Conservation (phyloP, 2,113 vertebrate species). For the Potamarius usumacintae region DNA sequence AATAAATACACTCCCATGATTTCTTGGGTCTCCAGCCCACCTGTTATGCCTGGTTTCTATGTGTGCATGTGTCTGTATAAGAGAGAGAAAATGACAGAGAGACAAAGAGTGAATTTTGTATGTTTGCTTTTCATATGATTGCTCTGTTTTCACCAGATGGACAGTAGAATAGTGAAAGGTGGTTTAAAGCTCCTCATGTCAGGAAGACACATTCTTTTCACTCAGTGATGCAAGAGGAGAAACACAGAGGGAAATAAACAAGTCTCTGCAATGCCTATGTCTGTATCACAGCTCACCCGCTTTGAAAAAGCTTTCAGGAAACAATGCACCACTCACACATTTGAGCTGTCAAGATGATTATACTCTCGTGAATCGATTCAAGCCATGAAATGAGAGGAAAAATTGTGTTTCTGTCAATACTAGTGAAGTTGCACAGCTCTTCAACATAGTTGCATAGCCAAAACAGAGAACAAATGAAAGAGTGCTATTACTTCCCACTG, state of each 20-base stretch:
- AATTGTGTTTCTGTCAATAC: constrained; percentile 58
- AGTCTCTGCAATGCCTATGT: constrained; percentile 10
- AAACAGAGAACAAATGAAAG: constrained; percentile 59
- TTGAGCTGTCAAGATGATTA: constrained; percentile 60
- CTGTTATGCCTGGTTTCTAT: constrained; percentile 1
- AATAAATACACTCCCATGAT: constrained; percentile 12
- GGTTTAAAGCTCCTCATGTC: constrained; percentile 19
- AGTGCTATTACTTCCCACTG: constrained; percentile 59
- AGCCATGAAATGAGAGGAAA: constrained; percentile 61
- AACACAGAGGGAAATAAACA: neutral
- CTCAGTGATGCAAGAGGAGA: constrained; percentile 17
- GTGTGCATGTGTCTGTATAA: neutral
- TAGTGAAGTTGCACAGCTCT: constrained; percentile 14
- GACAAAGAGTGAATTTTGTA: neutral
- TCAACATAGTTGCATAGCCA: constrained; percentile 42
- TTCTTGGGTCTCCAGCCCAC: constrained; percentile 4
- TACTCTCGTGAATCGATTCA: constrained; percentile 58
- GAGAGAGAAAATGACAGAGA: neutral
- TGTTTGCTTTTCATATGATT: constrained; percentile 26
- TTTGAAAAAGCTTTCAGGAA: constrained; percentile 25
- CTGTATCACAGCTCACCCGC: constrained; percentile 9
- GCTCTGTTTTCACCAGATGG: constrained; percentile 20
- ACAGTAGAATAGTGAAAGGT: constrained; percentile 32
- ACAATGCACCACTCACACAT: constrained; percentile 34
- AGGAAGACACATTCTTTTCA: neutral